phyloP scores from a whole-genome alignment of 2,113 vertebrate genomes.

The Tamias sibiricus region DNA sequence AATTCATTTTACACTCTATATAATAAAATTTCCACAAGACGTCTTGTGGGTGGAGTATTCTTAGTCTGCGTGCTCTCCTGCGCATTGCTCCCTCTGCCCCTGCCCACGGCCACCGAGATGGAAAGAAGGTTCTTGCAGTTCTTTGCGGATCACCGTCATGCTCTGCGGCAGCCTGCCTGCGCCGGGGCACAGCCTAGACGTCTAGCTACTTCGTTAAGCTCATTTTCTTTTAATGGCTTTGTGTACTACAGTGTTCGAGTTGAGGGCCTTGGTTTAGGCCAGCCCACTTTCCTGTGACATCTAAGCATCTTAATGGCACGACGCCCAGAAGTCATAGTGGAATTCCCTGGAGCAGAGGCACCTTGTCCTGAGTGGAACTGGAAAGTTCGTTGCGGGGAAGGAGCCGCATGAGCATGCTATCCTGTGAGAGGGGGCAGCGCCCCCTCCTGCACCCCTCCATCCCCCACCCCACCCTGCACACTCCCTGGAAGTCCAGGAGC shows the following conservation, averaged over 20 bases:
- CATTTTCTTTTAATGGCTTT: neutral
- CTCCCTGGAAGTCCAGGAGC: neutral
- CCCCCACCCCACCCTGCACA: neutral
- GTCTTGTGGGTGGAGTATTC: slow-evolving; percentile 86
- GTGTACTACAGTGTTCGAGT: neutral
- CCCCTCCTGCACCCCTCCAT: neutral
- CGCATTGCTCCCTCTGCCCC: neutral
- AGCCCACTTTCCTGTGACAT: fast-evolving
- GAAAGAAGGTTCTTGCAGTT: fast-evolving
- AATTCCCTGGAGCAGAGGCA: fast-evolving
- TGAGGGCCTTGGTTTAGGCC: fast-evolving
- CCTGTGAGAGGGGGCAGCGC: neutral
- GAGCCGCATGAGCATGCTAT: fast-evolving
- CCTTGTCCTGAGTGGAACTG: neutral
- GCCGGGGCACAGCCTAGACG: fast-evolving
- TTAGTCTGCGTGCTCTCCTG: neutral
- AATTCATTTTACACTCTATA: slow-evolving; percentile 93
- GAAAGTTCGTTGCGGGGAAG: fast-evolving
- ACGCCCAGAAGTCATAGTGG: fast-evolving
- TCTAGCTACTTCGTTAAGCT: neutral
- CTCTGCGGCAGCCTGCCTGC: fast-evolving
- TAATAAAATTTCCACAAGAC: slow-evolving; percentile 94
- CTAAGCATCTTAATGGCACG: fast-evolving
- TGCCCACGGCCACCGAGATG: fast-evolving
- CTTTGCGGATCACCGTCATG: neutral